Conservation (phyloP, 2,113 vertebrate species). For the Psilopogon haemacephalus region DNA sequence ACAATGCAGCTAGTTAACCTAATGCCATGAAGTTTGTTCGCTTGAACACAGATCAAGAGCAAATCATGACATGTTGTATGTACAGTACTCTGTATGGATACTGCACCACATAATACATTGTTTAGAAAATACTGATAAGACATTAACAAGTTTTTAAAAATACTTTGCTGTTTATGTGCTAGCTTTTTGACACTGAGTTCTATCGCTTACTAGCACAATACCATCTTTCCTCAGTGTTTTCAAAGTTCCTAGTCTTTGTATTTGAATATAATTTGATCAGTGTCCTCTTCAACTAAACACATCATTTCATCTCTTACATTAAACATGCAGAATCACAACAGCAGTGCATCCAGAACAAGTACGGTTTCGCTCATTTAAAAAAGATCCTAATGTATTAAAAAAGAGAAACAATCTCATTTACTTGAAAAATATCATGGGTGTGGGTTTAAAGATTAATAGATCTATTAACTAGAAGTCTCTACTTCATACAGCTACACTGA, state of each 20-base stretch:
- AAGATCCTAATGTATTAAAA: background rate
- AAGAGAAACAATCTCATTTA: background rate
- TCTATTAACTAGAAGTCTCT: background rate
- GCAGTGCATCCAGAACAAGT: background rate
- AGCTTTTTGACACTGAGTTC: background rate
- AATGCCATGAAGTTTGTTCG: background rate
- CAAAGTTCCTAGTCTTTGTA: background rate
- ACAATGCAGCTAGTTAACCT: background rate
- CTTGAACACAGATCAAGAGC: background rate
- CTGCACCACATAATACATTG: background rate
- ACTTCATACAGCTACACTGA: background rate
- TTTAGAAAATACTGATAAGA: background rate
- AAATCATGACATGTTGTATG: background rate
- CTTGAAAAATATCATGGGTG: background rate
- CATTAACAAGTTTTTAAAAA: background rate
- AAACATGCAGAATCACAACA: background rate
- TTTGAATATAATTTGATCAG: background rate
- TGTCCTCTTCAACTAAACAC: background rate
- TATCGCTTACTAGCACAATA: background rate
- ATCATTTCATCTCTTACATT: background rate
- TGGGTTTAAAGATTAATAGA: background rate
- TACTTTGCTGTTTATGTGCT: background rate
- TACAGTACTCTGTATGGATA: background rate
- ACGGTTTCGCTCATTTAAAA: background rate
- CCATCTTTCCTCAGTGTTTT: background rate